Base-by-base conservation (phyloP, 1,140 invertebrate species). In the Drosophila mojavensis region DNA sequence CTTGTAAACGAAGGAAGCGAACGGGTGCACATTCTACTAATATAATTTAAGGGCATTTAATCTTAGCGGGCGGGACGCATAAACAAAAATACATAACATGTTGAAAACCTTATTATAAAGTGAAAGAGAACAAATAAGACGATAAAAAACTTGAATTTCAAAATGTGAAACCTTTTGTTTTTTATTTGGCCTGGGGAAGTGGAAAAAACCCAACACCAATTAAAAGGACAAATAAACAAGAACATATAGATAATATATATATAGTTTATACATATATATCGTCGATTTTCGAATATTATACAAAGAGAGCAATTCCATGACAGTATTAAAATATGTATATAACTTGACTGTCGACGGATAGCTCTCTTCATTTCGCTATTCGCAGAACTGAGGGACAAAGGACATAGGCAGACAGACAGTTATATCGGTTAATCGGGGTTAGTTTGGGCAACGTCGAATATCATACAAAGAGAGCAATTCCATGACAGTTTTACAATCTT, bases 281-380 rank as follows among this genome's bases (percentile, higher is more conserved):
- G 90, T 66, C 64, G 90, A 68, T 78, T 76, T 72, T 91, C 91
- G 91, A 92, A 92, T 92, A 90, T 93, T 93, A 93, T 93, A 94
- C 94, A 94, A 94, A 94, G 94, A 94, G 94, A 94, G 94, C 94
- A 94, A 94, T 94, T 94, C 94, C 94, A 94, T 94, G 94, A 94
- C 94, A 94, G 94, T 94, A 93, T 93, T 93, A 92, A 91, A 92
- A 90, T 90, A 41, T 41, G 73, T 47, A 47, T 70, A 72, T 68
- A 80, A 76, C 93, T 93, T 91, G 94, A 94, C 94, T 94, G 94
- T 94, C 94, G 94, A 94, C 94, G 94, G 94, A 94, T 94, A 94
- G 94, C 94, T 94, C 94, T 94, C 94, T 94, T 94, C 92, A 94
- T 93, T 94, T 93, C 93, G 93, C 92, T 92, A 93, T 94, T 94